Percentiles rank a stretch among this genome's conserved stretches.
phyloP scores from a whole-genome alignment of 2,888 invertebrate species.

The Onchidella celtica region DNA sequence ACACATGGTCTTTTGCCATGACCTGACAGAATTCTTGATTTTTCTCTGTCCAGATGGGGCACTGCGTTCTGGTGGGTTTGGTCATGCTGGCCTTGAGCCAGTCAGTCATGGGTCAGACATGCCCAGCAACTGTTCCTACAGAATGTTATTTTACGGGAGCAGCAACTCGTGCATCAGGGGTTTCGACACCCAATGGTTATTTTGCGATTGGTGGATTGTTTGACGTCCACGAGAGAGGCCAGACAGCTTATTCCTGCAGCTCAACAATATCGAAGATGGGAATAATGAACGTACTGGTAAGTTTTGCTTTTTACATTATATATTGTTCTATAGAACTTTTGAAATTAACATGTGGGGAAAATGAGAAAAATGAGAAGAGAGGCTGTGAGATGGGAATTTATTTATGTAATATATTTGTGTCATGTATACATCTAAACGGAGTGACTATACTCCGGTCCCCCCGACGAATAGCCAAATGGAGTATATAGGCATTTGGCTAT shows the following conservation, averaged over 20 bases:
- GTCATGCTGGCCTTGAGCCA: neutral
- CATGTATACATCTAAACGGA: no score
- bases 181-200: slow-evolving; percentile 55
- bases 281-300: slow-evolving; percentile 66
- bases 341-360: neutral
- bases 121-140: neutral
- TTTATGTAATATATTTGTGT: no score
- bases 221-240: slow-evolving; percentile 64
- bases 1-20: neutral
- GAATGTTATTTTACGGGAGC: slow-evolving; percentile 27
- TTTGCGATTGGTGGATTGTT: slow-evolving; percentile 73
- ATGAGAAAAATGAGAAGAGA: neutral
- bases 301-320: no score
- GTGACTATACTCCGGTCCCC: no score
- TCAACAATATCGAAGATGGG: slow-evolving; percentile 60
- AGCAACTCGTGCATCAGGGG: slow-evolving; percentile 48
- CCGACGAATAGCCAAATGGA: no score
- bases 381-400: no score
- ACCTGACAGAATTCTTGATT: neutral
- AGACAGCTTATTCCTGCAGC: slow-evolving; percentile 60
- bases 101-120: slow-evolving; percentile 27
- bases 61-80: neutral
- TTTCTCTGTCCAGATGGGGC: slow-evolving; percentile 6
- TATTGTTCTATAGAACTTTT: no score
- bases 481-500: no score